phyloP scores from a whole-genome alignment of 2,113 vertebrate genomes.

The Psephotus haematonotus region DNA sequence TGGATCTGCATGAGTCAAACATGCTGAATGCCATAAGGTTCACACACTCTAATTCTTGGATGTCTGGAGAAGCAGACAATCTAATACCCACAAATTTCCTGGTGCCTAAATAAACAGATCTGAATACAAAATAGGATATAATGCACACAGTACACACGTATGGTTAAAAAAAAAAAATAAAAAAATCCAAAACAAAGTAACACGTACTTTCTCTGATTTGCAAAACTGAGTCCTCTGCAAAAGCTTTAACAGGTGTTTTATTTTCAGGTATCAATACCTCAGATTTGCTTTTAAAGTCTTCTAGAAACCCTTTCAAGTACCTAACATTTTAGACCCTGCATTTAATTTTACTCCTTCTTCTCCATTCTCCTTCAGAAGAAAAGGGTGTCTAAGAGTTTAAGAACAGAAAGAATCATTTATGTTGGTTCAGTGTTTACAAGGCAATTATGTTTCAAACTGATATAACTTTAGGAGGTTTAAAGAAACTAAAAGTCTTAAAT shows the following conservation, averaged over 20 bases:
- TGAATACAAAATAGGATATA: neutral
- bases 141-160: rapidly evolving
- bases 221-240: neutral
- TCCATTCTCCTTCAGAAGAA: neutral
- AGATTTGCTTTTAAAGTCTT: neutral
- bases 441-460: neutral
- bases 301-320: neutral
- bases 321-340: neutral
- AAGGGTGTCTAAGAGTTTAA: neutral
- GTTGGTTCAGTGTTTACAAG: neutral
- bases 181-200: neutral
- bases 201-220: neutral
- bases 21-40: neutral
- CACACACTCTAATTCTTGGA: neutral
- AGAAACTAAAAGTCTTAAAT: neutral
- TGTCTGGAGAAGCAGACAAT: neutral
- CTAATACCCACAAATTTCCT: neutral
- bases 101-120: neutral
- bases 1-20: neutral
- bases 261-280: neutral
- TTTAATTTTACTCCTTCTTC: neutral
- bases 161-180: neutral
- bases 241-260: neutral
- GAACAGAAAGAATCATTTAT: neutral
- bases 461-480: neutral